Evolutionary conservation across 2,888 invertebrate species (phyloP).

Genomic region (Ichneumoninae sp.): DNA sequence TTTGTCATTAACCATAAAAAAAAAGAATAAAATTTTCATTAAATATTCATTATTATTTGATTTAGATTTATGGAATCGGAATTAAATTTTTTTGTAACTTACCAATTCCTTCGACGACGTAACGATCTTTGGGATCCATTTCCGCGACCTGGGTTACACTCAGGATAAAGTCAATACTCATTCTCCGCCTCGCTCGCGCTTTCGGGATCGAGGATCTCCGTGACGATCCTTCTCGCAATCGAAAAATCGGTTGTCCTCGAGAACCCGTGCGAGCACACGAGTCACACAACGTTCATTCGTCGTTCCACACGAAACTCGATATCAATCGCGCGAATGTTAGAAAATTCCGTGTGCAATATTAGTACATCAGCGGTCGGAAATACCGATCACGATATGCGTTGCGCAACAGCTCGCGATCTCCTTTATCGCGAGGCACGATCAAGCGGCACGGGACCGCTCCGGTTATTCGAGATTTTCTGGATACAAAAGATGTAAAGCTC

Average conservation of each 20-base stretch:
- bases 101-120: conserved; percentile 80
- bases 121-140: conserved; percentile 82
- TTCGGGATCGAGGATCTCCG: conserved; percentile 16
- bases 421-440: conserved; percentile 45
- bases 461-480: conserved; percentile 22
- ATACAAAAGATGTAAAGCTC: conserved; percentile 7
- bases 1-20: neutral
- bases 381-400: conserved; percentile 41
- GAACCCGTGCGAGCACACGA: conserved; percentile 12
- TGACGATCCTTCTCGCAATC: conserved; percentile 11
- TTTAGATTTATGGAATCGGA: neutral
- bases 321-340: conserved; percentile 16
- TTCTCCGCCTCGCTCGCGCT: conserved; percentile 61
- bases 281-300: conserved; percentile 10
- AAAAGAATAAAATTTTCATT: neutral
- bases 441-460: conserved; percentile 3
- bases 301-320: neutral
- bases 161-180: conserved; percentile 76
- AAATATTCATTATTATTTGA: neutral
- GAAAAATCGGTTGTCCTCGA: neutral
- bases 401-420: conserved; percentile 39
- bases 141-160: conserved; percentile 78
- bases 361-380: conserved; percentile 37
- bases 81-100: conserved; percentile 65
- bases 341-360: conserved; percentile 24